Conservation (phyloP, 2,888 invertebrate genomes). For the Drosophila stalkeri region DNA sequence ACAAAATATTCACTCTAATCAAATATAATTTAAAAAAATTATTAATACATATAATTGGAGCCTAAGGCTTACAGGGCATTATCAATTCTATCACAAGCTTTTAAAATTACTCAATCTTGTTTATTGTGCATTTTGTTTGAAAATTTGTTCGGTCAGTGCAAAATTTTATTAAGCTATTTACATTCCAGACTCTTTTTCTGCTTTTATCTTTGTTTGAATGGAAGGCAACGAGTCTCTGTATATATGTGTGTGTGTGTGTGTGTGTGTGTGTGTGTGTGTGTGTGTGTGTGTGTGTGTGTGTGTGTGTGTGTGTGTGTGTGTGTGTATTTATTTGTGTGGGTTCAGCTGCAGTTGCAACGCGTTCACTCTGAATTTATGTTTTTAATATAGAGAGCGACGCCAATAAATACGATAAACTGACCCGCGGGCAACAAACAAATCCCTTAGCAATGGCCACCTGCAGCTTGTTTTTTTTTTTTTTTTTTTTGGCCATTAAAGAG, state of each 20-base stretch:
- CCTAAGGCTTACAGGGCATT: constrained; percentile 1
- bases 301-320: constrained; percentile 11
- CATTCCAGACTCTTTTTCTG: constrained; percentile 38
- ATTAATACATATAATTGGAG: too few relatives aligned
- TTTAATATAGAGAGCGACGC: constrained; percentile 57
- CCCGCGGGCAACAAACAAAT: constrained; percentile 47
- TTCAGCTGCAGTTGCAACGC: constrained; percentile 69
- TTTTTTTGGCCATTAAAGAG: constrained; percentile 31
- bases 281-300: constrained; percentile 7
- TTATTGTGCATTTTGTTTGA: constrained; percentile 27
- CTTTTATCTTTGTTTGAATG: constrained; percentile 19
- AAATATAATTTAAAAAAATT: not conserved
- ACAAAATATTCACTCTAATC: too few relatives aligned
- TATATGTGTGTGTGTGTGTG: constrained; percentile 1
- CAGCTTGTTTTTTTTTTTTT: constrained; percentile 3
- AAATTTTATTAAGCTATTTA: constrained; percentile 77
- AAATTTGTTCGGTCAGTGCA: constrained; percentile 52
- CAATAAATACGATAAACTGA: constrained; percentile 76
- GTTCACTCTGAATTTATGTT: constrained; percentile 63
- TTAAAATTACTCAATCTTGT: not conserved
- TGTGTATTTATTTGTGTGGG: constrained; percentile 1
- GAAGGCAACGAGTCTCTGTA: not conserved
- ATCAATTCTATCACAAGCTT: not conserved
- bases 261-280: constrained; percentile 9
- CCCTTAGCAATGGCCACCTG: constrained; percentile 27